phyloP scores from a whole-genome alignment of 2,888 invertebrate genomes.

The Urechis unicinctus region DNA sequence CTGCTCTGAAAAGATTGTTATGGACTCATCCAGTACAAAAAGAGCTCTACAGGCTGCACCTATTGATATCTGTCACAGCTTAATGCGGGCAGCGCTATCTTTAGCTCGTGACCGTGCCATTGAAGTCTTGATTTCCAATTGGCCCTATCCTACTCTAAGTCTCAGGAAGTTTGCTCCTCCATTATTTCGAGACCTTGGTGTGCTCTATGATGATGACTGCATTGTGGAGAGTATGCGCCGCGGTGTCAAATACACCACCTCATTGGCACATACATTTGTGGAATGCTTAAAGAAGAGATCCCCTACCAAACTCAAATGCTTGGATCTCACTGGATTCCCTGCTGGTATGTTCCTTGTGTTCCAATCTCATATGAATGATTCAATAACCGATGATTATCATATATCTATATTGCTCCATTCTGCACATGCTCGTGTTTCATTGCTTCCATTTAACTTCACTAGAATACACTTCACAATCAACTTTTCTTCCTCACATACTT shows the following conservation, averaged over 20 bases:
- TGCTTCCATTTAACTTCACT: too few relatives aligned
- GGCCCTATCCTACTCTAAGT: slow-evolving; percentile 33
- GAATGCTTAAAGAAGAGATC: slow-evolving; percentile 34
- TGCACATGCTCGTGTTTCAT: too few relatives aligned
- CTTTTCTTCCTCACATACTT: too few relatives aligned
- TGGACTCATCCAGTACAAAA: slow-evolving; percentile 29
- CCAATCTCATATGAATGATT: neutral
- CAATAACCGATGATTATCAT: too few relatives aligned
- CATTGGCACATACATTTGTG: slow-evolving; percentile 39
- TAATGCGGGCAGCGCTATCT: slow-evolving; percentile 35
- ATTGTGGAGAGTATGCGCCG: slow-evolving; percentile 27
- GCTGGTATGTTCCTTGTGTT: slow-evolving; percentile 40
- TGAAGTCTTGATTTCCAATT: slow-evolving; percentile 33
- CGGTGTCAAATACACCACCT: slow-evolving; percentile 41
- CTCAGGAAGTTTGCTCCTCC: slow-evolving; percentile 34
- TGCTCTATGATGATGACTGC: slow-evolving; percentile 29
- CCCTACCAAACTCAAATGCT: slow-evolving; percentile 30
- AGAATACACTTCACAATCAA: too few relatives aligned
- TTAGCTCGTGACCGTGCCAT: slow-evolving; percentile 34
- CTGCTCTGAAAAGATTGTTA: slow-evolving; percentile 31
- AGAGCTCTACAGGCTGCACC: slow-evolving; percentile 24
- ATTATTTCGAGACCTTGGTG: slow-evolving; percentile 28
- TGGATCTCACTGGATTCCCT: slow-evolving; percentile 43
- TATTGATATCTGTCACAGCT: slow-evolving; percentile 26
- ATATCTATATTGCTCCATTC: too few relatives aligned